Conservation (phyloP, 2,797 vertebrate species). For the Simalia tracyae region DNA sequence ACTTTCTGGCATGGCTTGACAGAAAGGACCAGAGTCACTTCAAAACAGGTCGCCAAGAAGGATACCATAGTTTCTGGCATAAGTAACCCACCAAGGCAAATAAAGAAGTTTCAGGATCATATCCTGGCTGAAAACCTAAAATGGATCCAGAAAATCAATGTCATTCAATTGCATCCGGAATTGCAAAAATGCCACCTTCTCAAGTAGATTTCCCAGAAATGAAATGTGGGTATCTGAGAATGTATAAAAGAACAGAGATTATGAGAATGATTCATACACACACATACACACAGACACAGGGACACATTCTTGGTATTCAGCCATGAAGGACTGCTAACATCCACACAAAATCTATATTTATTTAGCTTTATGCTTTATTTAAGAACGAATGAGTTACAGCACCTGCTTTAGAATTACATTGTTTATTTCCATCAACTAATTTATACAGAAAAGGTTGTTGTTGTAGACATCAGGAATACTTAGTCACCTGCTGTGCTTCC, state of each 20-base stretch:
- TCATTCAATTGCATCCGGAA: background rate
- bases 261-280: background rate
- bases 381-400: background rate
- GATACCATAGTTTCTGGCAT: background rate
- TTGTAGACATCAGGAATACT: background rate
- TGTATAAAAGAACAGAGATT: background rate
- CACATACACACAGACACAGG: background rate
- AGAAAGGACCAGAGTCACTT: background rate
- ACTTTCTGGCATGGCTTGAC: background rate
- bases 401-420: background rate
- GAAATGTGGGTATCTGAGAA: background rate
- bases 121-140: background rate
- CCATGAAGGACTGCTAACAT: background rate
- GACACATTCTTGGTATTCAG: background rate
- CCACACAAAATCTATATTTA: background rate
- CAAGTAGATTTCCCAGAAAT: background rate
- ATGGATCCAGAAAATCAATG: background rate
- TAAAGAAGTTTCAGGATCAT: background rate
- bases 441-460: background rate
- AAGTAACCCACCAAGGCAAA: background rate
- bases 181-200: background rate
- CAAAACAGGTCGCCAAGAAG: background rate
- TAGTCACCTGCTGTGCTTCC: constrained; percentile 19
- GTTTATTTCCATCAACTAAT: constrained; percentile 34
- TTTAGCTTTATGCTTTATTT: background rate